Base-by-base conservation (phyloP, 2,888 invertebrate species). In the Lamellibrachia columna region DNA sequence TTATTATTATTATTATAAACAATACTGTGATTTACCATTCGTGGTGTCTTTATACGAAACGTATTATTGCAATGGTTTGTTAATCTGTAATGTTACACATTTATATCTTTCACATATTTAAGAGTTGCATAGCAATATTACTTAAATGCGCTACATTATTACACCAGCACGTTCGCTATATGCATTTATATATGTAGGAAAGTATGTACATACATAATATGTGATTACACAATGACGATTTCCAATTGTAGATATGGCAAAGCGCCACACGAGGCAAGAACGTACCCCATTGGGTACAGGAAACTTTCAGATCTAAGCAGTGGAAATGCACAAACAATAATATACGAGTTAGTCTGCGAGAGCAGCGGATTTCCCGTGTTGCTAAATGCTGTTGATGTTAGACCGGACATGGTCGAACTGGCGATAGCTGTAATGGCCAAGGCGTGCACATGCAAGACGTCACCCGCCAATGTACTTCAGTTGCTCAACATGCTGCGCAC, bases 361-460 rank as follows among this genome's bases (percentile, higher is more conserved):
- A 11, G 60, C 60, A 60, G 60, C 60, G 60, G 60, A 11, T 60
- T 60, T 15, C 11, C 60, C 11, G 4, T 60, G 60, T 22, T 60
- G 8, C 11, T 60, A 60, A 60, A 60, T 15, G 15, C 60, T 22
- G 60, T 15, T 15, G 60, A 60, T 22, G 11, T 60, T 22, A 15
- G 15, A 60, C 60, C 60, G 11, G 60, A 60, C 60, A 60, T 60
- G 60, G 60, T 60, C 11, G 22, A 60, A 60, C 60, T 60, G 60
- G 60, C 60, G 60, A 60, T 94, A 52, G 92, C 90, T 28, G 60
- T 93, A 0, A 90, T 94, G 22, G 93, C 93, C 52, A 94, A 93
- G 92, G 94, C 94, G 3, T 93, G 93, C 53, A 91, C 75, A 6
- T 94, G 94, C 53, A 92, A 92, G 52, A 93, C 94, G 2, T 90